Base-by-base conservation (phyloP, 2,888 invertebrate species). In the Mamestra brassicae region DNA sequence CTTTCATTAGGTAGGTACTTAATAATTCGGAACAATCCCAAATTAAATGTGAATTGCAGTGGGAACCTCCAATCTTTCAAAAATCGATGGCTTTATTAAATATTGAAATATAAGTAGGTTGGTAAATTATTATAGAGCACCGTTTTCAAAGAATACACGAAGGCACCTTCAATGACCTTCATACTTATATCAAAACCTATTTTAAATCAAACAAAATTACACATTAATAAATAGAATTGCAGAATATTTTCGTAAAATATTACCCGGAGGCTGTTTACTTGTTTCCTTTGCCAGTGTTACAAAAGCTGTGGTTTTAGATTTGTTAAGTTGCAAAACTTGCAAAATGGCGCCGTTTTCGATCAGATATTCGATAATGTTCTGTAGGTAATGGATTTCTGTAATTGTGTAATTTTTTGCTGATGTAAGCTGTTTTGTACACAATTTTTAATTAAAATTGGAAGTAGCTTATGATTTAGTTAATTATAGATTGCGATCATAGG, bases 231-330 rank as follows among this genome's bases (percentile, higher is more conserved):
- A 63, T 58, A 34, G 3, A 6, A 60, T 69, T 73, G 50, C 42
- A 55, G 47, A 69, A 69, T 61, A 57, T 57, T 58, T 13, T 36
- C 34, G 6, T 60, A 60, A 60, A 64, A 62, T 62, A 45, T 26
- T 50, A 54, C 8, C 6, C 8, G 26, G 10, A 67, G 79, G 79
- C 79, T 71, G 75, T 79, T 71, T 42, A 72, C 36, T 13, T 4
- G 17, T 63, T 72, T 70, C 83, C 69, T 79, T 83, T 54, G 66
- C 60, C n/a, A 15, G 45, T 60, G 47, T 79, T 79, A 69, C 67
- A 65, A 66, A 75, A 72, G 50, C n/a, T 70, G 76, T 70, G 80
- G 80, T 71, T 79, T 73, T 62, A 65, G 38, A 83, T 52, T 61
- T n/a, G 58, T 60, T 52, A 66, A 61, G 54, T 65, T 38, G 11